Evolutionary conservation across 2,113 vertebrate genomes (phyloP).

Genomic region (Scolopax mira): DNA sequence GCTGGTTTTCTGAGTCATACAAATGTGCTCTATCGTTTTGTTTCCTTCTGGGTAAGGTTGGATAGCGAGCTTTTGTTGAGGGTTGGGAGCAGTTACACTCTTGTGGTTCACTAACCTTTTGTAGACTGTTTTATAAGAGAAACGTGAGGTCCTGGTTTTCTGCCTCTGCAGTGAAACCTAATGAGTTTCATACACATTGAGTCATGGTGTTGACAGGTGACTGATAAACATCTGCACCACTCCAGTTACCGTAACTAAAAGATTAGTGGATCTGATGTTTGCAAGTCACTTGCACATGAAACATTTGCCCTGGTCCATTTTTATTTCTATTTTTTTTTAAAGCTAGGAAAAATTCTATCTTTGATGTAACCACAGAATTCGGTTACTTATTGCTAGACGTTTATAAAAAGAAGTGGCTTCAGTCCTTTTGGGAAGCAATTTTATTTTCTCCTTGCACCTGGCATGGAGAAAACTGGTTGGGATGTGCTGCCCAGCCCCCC

Average conservation of each 20-base stretch:
- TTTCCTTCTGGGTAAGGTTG: slow-evolving; percentile 31
- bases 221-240: slow-evolving; percentile 77
- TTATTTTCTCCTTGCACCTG: not conserved
- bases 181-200: slow-evolving; percentile 76
- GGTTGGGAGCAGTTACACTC: slow-evolving; percentile 67
- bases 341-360: not conserved
- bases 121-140: slow-evolving; percentile 67
- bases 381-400: slow-evolving; percentile 51
- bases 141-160: slow-evolving; percentile 79
- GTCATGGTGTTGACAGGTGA: slow-evolving; percentile 76
- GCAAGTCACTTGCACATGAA: slow-evolving; percentile 26
- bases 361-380: slow-evolving; percentile 47
- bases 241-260: slow-evolving; percentile 73
- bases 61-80: slow-evolving; percentile 2
- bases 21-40: not conserved
- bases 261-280: slow-evolving; percentile 51
- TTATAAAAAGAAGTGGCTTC: not conserved
- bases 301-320: not conserved
- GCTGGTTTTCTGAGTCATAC: slow-evolving; percentile 58
- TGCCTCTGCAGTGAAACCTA: slow-evolving; percentile 68
- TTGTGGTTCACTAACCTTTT: slow-evolving; percentile 71
- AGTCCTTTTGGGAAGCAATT: not conserved
- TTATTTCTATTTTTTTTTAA: not conserved
- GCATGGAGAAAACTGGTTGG: not conserved
- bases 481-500: not conserved